These are phyloP conservation scores for Alviniconcha marisindica DNA, from an alignment of 1,140 invertebrate genomes.

Conservation along the genomic window DNA sequence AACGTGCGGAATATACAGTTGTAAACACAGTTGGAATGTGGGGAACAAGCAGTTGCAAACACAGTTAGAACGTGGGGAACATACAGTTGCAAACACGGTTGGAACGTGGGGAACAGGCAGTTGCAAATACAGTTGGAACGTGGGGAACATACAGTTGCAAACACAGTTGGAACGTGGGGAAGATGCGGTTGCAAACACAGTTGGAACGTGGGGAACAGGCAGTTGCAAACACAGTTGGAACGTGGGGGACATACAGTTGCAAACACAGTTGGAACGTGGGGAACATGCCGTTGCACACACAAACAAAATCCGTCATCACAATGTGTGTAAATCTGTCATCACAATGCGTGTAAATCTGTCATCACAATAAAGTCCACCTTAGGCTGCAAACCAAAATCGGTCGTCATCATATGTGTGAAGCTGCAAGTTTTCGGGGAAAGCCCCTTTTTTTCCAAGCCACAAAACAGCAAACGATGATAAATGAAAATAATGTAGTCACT, in stretches of 20 bases:
- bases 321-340: not conserved
- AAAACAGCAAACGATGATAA: too few relatives aligned
- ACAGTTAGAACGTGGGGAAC: constrained; percentile 98
- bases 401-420: not conserved
- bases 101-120: not conserved
- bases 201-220: too few relatives aligned
- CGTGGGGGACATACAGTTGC: too few relatives aligned
- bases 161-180: too few relatives aligned
- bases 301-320: constrained; percentile 98
- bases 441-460: not conserved
- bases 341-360: not conserved
- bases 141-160: not conserved
- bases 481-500: too few relatives aligned
- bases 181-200: too few relatives aligned
- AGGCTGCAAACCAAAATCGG: constrained; percentile 91
- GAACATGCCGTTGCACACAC: too few relatives aligned
- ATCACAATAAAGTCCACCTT: constrained; percentile 88
- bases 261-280: not conserved
- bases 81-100: constrained; percentile 85
- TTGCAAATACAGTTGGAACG: not conserved
- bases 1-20: too few relatives aligned
- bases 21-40: constrained; percentile 86
- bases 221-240: too few relatives aligned
- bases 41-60: too few relatives aligned
- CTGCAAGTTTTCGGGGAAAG: not conserved